Evolutionary conservation across 2,113 vertebrate species (phyloP).

Genomic region (Sardina pilchardus): DNA sequence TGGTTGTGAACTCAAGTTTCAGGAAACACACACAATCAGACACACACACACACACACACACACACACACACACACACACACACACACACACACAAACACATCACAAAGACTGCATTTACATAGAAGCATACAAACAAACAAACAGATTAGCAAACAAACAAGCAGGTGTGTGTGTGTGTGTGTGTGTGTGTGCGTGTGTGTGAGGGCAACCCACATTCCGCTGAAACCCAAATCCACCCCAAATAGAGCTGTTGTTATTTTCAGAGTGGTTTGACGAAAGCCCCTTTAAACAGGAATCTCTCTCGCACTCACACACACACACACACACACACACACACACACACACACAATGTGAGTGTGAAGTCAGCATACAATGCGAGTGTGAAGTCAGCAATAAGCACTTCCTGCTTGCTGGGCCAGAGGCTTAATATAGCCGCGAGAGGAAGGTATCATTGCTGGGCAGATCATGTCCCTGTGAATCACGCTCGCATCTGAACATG

Average conservation of each 20-base stretch:
- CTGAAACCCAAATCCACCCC: too few relatives aligned
- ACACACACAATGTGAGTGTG: neutral
- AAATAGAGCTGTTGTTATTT: neutral
- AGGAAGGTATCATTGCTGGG: neutral
- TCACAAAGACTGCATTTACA: neutral
- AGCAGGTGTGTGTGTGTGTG: neutral
- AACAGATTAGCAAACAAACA: neutral
- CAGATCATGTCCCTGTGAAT: neutral
- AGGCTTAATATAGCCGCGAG: neutral
- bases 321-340: neutral
- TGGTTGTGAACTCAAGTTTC: neutral
- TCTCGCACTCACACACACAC: neutral
- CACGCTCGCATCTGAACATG: neutral
- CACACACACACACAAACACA: too few relatives aligned
- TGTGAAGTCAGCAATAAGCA: neutral
- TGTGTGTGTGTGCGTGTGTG: too few relatives aligned
- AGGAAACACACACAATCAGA: neutral
- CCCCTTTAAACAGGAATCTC: neutral
- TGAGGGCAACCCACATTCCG: too few relatives aligned
- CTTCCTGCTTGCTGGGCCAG: neutral
- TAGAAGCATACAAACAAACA: neutral
- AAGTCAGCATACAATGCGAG: neutral
- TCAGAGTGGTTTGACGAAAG: neutral
- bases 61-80: too few relatives aligned
- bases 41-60: neutral